Evolutionary conservation across 2,113 vertebrate species (phyloP).

Genomic region (Chloebia gouldiae): DNA sequence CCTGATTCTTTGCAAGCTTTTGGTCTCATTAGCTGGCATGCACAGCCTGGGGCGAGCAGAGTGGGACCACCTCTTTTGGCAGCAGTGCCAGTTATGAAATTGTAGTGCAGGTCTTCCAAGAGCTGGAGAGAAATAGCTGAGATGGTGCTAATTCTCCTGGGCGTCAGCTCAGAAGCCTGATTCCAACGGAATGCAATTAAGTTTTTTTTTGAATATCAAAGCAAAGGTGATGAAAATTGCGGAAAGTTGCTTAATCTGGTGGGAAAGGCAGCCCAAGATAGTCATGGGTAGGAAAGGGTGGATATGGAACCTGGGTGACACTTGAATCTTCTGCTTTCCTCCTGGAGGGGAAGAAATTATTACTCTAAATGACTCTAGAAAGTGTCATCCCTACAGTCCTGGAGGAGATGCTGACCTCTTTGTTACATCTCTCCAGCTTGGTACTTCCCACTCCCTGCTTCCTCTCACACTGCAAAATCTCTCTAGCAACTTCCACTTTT

Average conservation of each 20-base stretch:
- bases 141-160: not conserved
- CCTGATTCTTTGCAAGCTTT: not conserved
- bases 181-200: not conserved
- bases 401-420: not conserved
- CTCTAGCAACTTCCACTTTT: not conserved
- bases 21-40: fast-evolving
- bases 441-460: not conserved
- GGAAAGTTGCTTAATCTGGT: not conserved
- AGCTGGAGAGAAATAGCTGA: not conserved
- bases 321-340: not conserved
- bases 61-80: not conserved
- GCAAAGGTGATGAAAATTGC: not conserved
- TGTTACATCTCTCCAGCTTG: not conserved
- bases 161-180: not conserved
- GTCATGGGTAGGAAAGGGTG: fast-evolving
- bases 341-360: not conserved
- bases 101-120: not conserved
- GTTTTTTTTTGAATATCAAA: not conserved
- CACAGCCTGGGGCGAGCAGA: not conserved
- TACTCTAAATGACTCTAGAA: not conserved
- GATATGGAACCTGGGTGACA: not conserved
- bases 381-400: not conserved
- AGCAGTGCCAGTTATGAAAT: not conserved
- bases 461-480: not conserved
- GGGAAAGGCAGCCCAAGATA: not conserved